A percentile compares a stretch with the other conserved stretches of the same genome.
Evolutionary conservation across 2,888 invertebrate species (phyloP).

Genomic region (Trisateles emortualis): DNA sequence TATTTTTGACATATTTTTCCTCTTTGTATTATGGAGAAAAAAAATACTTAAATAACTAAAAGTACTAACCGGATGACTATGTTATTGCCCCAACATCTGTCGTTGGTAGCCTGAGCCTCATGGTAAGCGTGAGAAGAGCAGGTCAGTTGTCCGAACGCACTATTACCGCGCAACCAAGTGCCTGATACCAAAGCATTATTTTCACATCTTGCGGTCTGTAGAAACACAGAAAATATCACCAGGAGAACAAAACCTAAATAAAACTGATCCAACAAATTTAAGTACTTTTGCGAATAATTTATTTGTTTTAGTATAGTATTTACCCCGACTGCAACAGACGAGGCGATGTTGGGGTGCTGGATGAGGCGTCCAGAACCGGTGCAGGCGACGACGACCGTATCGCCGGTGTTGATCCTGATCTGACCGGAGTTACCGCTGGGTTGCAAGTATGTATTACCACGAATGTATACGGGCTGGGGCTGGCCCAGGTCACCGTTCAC

Average conservation of each 20-base stretch:
- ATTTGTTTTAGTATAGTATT: conserved; percentile 11
- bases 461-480: conserved; percentile 88
- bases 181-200: conserved; percentile 63
- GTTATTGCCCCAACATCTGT: conserved; percentile 75
- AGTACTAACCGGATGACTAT: conserved; percentile 70
- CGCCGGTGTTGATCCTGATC: conserved; percentile 63
- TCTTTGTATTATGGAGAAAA: no score
- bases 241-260: not conserved
- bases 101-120: conserved; percentile 70
- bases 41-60: not conserved
- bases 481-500: conserved; percentile 82
- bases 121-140: conserved; percentile 73
- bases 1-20: no score
- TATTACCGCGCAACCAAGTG: conserved; percentile 65
- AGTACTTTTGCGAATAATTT: no score
- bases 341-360: conserved; percentile 62
- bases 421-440: conserved; percentile 69
- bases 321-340: conserved; percentile 34
- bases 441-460: conserved; percentile 63
- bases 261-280: not conserved
- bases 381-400: conserved; percentile 70
- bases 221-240: not conserved
- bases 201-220: not conserved
- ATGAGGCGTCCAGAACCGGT: conserved; percentile 67
- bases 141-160: conserved; percentile 70